Percentiles rank a stretch among this genome's conserved stretches.
Conservation (phyloP, 2,888 invertebrate species). For the Lepidochrysops patricia region DNA sequence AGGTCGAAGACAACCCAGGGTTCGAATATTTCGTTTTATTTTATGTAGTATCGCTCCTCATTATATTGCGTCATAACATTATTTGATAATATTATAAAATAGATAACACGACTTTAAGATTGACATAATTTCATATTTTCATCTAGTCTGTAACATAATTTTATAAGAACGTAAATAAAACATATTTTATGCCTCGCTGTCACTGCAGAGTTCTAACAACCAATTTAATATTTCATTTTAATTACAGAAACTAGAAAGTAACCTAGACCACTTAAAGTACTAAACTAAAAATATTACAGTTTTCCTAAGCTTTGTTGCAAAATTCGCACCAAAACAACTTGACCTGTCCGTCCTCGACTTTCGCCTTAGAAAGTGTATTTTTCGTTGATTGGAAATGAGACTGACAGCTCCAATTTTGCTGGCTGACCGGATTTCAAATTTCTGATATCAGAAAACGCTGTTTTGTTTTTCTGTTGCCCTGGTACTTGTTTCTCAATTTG, state of each 20-base stretch:
- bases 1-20: no score
- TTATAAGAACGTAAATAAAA: no score
- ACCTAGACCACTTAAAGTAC: background rate
- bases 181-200: no score
- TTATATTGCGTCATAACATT: no score
- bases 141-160: no score
- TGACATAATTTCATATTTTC: no score
- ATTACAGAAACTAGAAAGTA: background rate
- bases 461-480: constrained; percentile 37
- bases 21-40: no score
- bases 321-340: constrained; percentile 1
- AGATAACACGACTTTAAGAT: no score
- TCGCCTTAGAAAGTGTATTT: background rate
- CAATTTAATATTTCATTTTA: no score
- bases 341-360: constrained; percentile 11
- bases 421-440: constrained; percentile 32
- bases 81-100: no score
- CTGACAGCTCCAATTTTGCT: constrained; percentile 27
- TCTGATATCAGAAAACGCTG: constrained; percentile 37
- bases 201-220: no score
- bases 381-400: constrained; percentile 12
- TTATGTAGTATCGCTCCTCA: no score
- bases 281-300: constrained; percentile 5
- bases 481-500: constrained; percentile 27
- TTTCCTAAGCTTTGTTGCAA: constrained; percentile 12